Percentiles rank a stretch among this genome's conserved stretches.
phyloP scores from a whole-genome alignment of 2,113 vertebrate genomes.

The Nestor notabilis region DNA sequence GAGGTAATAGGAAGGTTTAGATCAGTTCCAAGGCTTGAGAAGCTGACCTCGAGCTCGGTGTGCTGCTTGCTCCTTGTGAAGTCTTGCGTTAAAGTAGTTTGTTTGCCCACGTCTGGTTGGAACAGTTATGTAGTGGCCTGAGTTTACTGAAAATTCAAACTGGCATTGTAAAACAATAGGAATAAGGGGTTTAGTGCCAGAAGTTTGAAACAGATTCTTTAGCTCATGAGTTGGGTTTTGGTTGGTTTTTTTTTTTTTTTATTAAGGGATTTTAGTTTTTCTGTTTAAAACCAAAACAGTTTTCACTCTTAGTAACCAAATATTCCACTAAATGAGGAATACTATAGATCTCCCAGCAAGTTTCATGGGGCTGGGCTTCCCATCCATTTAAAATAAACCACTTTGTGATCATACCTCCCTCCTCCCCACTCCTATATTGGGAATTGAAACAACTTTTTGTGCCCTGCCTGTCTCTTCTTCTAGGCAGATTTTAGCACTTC shows the following conservation, averaged over 20 bases:
- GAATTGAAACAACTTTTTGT: not conserved
- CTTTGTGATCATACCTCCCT: not conserved
- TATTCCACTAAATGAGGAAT: not conserved
- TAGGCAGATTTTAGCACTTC: not conserved
- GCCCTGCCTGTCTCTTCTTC: not conserved
- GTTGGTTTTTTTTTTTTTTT: not conserved
- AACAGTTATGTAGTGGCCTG: not conserved
- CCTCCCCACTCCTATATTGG: rapidly evolving
- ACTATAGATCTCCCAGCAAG: not conserved
- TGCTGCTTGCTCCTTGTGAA: not conserved
- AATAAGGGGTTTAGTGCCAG: not conserved
- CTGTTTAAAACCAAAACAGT: not conserved
- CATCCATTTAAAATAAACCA: not conserved
- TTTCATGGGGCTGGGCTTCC: not conserved
- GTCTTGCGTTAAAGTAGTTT: not conserved
- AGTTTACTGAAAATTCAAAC: not conserved
- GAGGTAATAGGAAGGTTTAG: not conserved
- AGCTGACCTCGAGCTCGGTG: rapidly evolving
- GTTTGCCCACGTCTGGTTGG: not conserved
- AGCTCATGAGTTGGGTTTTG: not conserved
- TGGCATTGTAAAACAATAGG: not conserved
- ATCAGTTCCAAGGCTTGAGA: not conserved
- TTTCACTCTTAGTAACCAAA: not conserved
- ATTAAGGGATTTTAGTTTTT: not conserved
- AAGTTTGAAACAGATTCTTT: not conserved